Evolutionary conservation across 2,113 vertebrate genomes (phyloP), one percentile per base, ranked within the genome.

Genomic region (Lampris incognitus): DNA sequence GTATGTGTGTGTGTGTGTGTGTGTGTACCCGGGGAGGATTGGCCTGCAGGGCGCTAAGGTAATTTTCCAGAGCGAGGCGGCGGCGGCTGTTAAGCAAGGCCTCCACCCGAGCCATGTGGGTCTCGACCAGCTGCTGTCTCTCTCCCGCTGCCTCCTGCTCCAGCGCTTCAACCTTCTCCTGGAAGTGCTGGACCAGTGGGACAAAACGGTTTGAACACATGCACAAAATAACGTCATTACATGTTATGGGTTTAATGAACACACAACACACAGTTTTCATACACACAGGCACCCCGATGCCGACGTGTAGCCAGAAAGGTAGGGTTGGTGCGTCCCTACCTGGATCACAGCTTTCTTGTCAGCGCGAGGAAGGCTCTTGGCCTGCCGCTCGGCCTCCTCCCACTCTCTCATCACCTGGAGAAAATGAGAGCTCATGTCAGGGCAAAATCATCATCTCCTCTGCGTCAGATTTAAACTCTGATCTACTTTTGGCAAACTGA

Each of bases 61-160:
- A 99, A 83, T 96, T 98, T 93, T 99, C 98, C 68, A 99, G 92
- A 9, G 98, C 95, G 2, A 97, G 83, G 6, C 96, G 96, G 1
- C 97, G 94, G 11, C 96, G 97, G 75, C 98, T 97, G 0, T 97
- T 98, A 78, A 99, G 91, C 93, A 98, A 95, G 51, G 97, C 96
- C 78, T 99, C 98, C 61, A 99, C 98, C 0, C 97, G 96, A 24
- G 97, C 97, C 88, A 98, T 94, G 89, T 99, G 98, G 2, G 97
- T 99, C 71, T 99, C 98, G 76, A 99, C 97, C 44, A 99, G 93
- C 91, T 99, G 97, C 93, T 98, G 97, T 78, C 98, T 96, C 94
- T 99, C 98, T 0, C 95, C 96, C 0, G 96, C 98, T 2, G 98
- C 97, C 84, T 98, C 97, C 75, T 97, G 96, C 93, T 99, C 98